Conservation (phyloP, 2,113 vertebrate genomes). For the Takifugu bimaculatus region DNA sequence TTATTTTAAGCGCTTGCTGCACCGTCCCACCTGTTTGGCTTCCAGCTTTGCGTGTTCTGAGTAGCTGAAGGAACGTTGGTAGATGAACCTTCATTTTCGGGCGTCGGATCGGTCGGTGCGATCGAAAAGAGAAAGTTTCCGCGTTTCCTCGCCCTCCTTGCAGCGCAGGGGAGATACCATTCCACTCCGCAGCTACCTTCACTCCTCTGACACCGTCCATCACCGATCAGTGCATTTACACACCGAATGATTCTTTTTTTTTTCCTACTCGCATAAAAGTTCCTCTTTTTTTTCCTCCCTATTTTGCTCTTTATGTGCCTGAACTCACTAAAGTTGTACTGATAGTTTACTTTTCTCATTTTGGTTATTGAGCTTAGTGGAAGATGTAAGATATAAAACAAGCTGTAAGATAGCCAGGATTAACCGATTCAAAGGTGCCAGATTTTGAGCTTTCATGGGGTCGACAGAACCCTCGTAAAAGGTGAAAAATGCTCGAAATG, state of each 20-base stretch:
- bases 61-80: conserved; percentile 24
- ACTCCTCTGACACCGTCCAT: conserved; percentile 26
- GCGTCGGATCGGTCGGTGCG: not conserved
- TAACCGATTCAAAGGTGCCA: conserved; percentile 81
- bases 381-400: conserved; percentile 67
- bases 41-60: conserved; percentile 14
- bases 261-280: conserved; percentile 16
- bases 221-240: conserved; percentile 59
- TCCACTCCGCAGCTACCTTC: conserved; percentile 22
- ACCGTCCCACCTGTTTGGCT: conserved; percentile 20
- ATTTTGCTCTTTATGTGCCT: conserved; percentile 68
- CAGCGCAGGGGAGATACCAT: conserved; percentile 29
- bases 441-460: conserved; percentile 63
- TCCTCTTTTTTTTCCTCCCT: conserved; percentile 14
- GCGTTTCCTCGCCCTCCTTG: conserved; percentile 5
- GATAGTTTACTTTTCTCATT: conserved; percentile 44
- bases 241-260: conserved; percentile 25
- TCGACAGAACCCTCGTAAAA: conserved; percentile 54
- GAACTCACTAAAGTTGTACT: conserved; percentile 65
- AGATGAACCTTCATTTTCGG: conserved; percentile 33
- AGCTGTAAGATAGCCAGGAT: conserved; percentile 70
- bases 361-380: conserved; percentile 62
- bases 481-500: conserved; percentile 56
- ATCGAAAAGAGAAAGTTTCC: conserved; percentile 15
- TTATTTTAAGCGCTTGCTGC: too few relatives aligned